Percentiles rank a stretch among this genome's conserved stretches.
These are phyloP conservation scores for Physeter macrocephalus DNA, from an alignment of 2,113 vertebrate genomes.

Conservation along the genomic window DNA sequence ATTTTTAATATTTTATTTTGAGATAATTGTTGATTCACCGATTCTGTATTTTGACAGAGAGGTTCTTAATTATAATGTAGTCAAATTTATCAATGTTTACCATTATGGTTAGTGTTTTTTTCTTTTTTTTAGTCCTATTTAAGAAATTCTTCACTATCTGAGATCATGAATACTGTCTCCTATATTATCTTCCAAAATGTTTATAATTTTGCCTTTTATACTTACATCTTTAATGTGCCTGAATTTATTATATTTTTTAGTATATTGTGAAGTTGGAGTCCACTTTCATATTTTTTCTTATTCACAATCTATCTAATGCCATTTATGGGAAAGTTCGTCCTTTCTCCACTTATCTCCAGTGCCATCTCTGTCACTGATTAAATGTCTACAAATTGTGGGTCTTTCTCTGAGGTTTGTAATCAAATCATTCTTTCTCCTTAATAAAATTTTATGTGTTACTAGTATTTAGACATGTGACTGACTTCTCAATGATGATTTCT, in stretches of 20 bases:
- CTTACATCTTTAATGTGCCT: not conserved
- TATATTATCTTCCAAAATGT: not conserved
- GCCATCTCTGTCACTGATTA: not conserved
- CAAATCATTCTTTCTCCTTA: not conserved
- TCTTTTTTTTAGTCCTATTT: not conserved
- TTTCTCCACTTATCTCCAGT: not conserved
- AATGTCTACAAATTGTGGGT: not conserved
- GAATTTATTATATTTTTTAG: not conserved
- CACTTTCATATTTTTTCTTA: not conserved
- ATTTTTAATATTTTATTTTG: not conserved
- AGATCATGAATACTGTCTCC: not conserved
- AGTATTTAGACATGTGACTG: not conserved
- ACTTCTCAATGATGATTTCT: not conserved
- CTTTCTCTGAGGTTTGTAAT: not conserved
- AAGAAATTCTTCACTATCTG: not conserved
- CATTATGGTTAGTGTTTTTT: not conserved
- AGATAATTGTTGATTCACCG: not conserved
- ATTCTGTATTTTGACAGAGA: not conserved
- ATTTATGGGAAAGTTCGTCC: not conserved
- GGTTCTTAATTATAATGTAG: not conserved
- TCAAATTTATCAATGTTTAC: not conserved
- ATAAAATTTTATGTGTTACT: not conserved
- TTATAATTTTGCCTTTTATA: conserved; percentile 5
- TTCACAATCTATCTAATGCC: not conserved
- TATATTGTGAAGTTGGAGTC: not conserved